Percentiles rank a stretch among this genome's conserved stretches.
These are phyloP conservation scores for Gonioctena quinquepunctata DNA, from an alignment of 1,140 invertebrate species.

Conservation along the genomic window DNA sequence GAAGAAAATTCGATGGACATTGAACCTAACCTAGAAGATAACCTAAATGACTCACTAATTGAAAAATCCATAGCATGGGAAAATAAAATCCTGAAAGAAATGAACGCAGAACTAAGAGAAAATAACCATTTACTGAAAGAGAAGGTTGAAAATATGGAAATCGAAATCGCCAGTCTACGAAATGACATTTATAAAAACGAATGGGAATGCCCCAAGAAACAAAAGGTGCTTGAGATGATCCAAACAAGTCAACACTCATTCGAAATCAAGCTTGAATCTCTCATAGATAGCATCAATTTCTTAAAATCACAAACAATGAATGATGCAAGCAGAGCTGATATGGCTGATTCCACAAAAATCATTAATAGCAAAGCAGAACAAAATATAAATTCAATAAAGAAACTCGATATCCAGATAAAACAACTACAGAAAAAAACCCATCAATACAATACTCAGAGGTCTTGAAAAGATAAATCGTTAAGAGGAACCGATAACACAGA, in stretches of 20 bases:
- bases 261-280: not conserved
- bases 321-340: no score
- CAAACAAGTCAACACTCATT: not conserved
- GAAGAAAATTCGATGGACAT: not conserved
- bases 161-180: not conserved
- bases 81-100: constrained; percentile 2
- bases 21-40: not conserved
- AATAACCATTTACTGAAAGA: constrained; percentile 1
- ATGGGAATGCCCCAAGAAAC: no score
- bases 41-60: not conserved
- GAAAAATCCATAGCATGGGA: constrained; percentile 1
- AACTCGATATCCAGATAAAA: no score
- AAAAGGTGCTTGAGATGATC: not conserved
- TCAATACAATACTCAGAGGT: no score
- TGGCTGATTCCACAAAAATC: no score
- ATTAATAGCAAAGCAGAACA: no score
- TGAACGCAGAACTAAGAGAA: not conserved
- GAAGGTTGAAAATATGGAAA: not conserved
- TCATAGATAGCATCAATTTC: not conserved
- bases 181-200: not conserved
- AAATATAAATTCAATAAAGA: no score
- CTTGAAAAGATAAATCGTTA: no score
- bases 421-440: no score
- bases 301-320: no score
- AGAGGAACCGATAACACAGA: no score